Percentiles rank a stretch among this genome's conserved stretches.
Evolutionary conservation across 2,888 invertebrate species (phyloP).

Genomic region (Suillia variegata): DNA sequence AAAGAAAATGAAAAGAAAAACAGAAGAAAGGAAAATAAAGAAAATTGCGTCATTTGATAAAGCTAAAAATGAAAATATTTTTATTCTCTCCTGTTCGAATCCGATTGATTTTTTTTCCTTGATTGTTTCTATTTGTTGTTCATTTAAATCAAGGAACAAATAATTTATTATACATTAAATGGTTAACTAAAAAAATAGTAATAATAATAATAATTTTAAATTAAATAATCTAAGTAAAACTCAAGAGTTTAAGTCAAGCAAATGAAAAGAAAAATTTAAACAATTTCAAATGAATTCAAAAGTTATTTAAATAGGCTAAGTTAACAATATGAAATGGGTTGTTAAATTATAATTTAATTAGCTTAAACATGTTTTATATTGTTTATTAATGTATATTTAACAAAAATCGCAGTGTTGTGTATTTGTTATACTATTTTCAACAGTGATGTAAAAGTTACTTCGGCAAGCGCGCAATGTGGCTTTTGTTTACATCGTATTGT

Average conservation of each 20-base stretch:
- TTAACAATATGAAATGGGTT: slow-evolving; percentile 28
- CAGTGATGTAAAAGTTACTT: neutral
- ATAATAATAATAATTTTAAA: neutral
- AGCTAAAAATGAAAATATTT: slow-evolving; percentile 57
- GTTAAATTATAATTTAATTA: neutral
- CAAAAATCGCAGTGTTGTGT: neutral
- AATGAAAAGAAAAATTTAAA: neutral
- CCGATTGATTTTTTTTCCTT: slow-evolving; percentile 42
- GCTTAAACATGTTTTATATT: neutral
- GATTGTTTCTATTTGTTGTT: no score
- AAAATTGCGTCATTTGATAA: slow-evolving; percentile 25
- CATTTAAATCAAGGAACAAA: neutral
- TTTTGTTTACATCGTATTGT: no score
- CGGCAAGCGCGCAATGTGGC: no score
- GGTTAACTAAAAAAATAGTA: neutral
- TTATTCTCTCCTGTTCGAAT: slow-evolving; percentile 49
- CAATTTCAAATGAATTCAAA: slow-evolving; percentile 3
- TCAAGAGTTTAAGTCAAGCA: neutral
- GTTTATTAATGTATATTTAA: no score
- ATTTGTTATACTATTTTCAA: neutral
- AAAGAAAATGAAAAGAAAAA: neutral
- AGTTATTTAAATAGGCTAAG: slow-evolving; percentile 3
- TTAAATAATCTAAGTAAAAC: neutral
- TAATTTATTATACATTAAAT: slow-evolving; percentile 4
- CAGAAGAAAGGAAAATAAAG: slow-evolving; percentile 16